Base-by-base conservation (phyloP, 2,797 vertebrate genomes). In the Borostomias antarcticus region DNA sequence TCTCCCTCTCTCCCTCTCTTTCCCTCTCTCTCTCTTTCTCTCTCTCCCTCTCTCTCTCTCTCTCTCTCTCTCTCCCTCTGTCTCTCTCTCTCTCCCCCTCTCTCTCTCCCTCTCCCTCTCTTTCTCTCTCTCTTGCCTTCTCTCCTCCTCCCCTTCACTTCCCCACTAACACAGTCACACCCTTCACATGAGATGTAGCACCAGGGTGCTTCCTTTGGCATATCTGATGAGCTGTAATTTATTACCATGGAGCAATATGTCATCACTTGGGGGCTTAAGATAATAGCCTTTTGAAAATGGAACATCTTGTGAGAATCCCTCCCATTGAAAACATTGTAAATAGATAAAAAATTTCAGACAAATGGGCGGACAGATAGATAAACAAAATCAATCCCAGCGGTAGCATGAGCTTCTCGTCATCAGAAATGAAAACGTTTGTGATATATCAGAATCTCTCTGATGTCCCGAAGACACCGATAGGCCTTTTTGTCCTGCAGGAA, bases 161-260 rank as follows among this genome's bases (percentile, higher is more conserved):
- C 83, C 86, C 81, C 90, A 88, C 90, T 89, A 90, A 89, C 90
- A 88, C 86, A 84, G 82, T 87, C 85, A 78, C 86, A 82, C 68
- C 68, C 73, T 82, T 82, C 79, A 83, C 85, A 88, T 82, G 82
- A 89, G 86, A 87, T 59, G n/a, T n/a, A n/a, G 62, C 79, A 66
- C 75, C 75, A 78, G 69, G 78, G 58, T 50, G 77, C 76, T 80
- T 90, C 79, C 76, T 84, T 70, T 77, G 85, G 82, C 83, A 82
- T 84, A 76, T 86, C 79, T 86, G 78, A 73, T 81, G 75, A 88
- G 78, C 75, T 72, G 73, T 85, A 76, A 90, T 89, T 87, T 89
- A 86, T 88, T 77, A 81, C 80, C 78, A 78, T 78, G 75, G 83
- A 78, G 83, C 76, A 80, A 85, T 83, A 3, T 82, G 73, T 77